A percentile compares a stretch with the other conserved stretches of the same genome.
Evolutionary conservation across 2,888 invertebrate genomes (phyloP).

Genomic region (Leptinotarsa peninsularis): DNA sequence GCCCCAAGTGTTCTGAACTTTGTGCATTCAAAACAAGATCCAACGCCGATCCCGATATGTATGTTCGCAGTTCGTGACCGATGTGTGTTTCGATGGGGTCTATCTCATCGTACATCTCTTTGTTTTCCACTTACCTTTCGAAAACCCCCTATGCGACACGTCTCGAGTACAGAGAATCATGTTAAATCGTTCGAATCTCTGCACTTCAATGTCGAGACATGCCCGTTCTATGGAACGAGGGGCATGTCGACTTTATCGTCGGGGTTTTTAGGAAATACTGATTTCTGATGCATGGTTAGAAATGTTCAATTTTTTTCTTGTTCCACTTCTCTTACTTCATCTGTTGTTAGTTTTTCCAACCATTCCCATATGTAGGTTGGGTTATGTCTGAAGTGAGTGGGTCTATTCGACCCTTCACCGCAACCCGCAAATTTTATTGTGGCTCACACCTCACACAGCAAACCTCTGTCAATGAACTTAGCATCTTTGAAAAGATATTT

Average conservation of each 20-base stretch:
- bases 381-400: too few relatives aligned
- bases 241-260: constrained; percentile 4
- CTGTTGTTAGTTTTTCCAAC: too few relatives aligned
- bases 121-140: constrained; percentile 31
- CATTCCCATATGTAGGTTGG: too few relatives aligned
- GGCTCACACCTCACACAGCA: too few relatives aligned
- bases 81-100: constrained; percentile 32
- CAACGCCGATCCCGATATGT: constrained; percentile 6
- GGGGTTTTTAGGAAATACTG: background rate
- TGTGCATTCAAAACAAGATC: background rate
- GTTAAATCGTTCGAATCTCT: constrained; percentile 41
- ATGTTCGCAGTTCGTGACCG: constrained; percentile 33
- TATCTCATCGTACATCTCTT: constrained; percentile 33
- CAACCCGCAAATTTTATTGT: too few relatives aligned
- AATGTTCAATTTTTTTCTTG: too few relatives aligned
- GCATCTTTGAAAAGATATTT: too few relatives aligned
- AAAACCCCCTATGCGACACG: constrained; percentile 37
- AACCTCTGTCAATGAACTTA: too few relatives aligned
- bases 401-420: too few relatives aligned
- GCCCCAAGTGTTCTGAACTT: too few relatives aligned
- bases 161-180: constrained; percentile 38
- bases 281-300: too few relatives aligned
- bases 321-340: too few relatives aligned
- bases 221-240: constrained; percentile 22
- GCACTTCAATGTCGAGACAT: constrained; percentile 27